Evolutionary conservation across 2,888 invertebrate species (phyloP).

Genomic region (Metellina segmentata): DNA sequence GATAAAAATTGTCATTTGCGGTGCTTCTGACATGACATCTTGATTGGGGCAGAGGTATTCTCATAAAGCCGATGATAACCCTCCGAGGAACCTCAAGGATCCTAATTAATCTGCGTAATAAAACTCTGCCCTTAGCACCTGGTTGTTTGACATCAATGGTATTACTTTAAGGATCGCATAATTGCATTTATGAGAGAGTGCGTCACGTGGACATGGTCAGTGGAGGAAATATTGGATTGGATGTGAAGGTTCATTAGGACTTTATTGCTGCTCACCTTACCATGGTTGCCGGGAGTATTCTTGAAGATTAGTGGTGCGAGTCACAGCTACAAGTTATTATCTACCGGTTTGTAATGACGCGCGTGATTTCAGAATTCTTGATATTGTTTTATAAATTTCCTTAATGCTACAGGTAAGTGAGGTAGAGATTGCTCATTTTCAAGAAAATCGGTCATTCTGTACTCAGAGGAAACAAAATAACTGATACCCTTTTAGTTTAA

Average conservation of each 20-base stretch:
- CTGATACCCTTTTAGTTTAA: no score
- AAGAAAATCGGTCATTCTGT: no score
- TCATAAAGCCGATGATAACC: slow-evolving; percentile 28
- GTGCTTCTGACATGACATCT: slow-evolving; percentile 35
- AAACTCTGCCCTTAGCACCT: slow-evolving; percentile 47
- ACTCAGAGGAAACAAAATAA: no score
- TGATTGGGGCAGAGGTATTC: slow-evolving; percentile 48
- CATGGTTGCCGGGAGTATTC: neutral
- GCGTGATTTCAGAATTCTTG: no score
- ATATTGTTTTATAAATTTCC: no score
- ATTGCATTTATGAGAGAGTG: slow-evolving; percentile 33
- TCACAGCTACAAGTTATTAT: no score
- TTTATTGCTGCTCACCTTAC: slow-evolving; percentile 18
- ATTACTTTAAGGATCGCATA: neutral
- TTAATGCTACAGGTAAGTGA: no score
- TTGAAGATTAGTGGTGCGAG: neutral
- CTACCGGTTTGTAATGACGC: no score
- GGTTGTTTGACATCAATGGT: slow-evolving; percentile 28
- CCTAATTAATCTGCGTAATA: slow-evolving; percentile 54
- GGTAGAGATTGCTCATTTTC: no score
- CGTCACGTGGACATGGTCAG: neutral
- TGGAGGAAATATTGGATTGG: neutral
- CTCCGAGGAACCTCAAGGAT: neutral
- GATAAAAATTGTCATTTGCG: slow-evolving; percentile 21
- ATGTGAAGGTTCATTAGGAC: slow-evolving; percentile 30